A percentile compares a stretch with the other conserved stretches of the same genome.
Evolutionary conservation across 2,113 vertebrate species (phyloP).

Genomic region (Cinclus cinclus): DNA sequence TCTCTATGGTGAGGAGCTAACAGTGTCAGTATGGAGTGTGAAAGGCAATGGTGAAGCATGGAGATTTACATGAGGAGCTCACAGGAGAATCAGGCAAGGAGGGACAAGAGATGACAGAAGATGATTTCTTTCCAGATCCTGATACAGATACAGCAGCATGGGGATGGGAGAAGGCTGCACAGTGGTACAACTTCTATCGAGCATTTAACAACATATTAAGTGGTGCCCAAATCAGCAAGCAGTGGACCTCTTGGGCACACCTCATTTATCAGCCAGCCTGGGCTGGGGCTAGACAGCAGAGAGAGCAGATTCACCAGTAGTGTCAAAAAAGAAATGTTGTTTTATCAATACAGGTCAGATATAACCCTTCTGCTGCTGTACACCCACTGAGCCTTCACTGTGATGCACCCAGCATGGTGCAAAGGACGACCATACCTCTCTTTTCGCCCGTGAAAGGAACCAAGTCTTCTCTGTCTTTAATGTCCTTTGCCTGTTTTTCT

Average conservation of each 20-base stretch:
- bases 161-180: not conserved
- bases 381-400: fast-evolving
- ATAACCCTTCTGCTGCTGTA: not conserved
- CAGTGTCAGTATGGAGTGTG: not conserved
- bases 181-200: not conserved
- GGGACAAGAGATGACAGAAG: not conserved
- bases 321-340: not conserved
- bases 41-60: not conserved
- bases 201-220: not conserved
- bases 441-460: conserved; percentile 96
- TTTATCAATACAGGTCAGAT: not conserved
- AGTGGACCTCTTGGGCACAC: not conserved
- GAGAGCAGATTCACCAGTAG: not conserved
- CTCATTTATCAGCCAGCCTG: not conserved
- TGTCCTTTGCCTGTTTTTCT: conserved; percentile 93
- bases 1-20: not conserved
- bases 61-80: not conserved
- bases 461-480: conserved; percentile 92
- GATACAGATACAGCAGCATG: not conserved
- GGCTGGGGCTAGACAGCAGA: not conserved
- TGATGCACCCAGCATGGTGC: fast-evolving
- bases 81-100: not conserved
- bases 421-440: conserved; percentile 79
- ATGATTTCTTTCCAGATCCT: not conserved
- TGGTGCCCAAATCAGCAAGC: not conserved